A percentile compares a stretch with the other conserved stretches of the same genome.
These are phyloP conservation scores for Scaptomyza montana DNA, from an alignment of 1,140 invertebrate genomes.

Conservation along the genomic window DNA sequence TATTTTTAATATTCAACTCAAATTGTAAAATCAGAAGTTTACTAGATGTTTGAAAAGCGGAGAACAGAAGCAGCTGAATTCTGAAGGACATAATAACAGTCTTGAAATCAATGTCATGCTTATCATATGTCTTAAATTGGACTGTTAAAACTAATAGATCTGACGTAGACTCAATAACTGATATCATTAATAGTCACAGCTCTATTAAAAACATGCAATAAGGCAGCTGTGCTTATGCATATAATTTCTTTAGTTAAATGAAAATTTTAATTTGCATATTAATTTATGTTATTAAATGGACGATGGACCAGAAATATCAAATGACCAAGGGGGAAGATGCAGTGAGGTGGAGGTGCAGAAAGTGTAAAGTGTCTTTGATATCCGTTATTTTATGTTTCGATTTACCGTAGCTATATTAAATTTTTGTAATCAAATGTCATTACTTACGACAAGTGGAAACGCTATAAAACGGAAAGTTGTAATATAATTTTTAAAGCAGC, in stretches of 20 bases:
- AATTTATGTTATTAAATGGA: constrained; percentile 61
- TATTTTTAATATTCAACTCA: neutral
- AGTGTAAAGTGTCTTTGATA: constrained; percentile 2
- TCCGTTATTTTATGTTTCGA: constrained; percentile 28
- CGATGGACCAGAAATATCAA: constrained; percentile 10
- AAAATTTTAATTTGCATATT: constrained; percentile 69
- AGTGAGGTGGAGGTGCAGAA: neutral
- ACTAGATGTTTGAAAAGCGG: no score
- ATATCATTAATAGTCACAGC: neutral
- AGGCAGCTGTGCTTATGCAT: constrained; percentile 24
- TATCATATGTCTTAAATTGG: neutral
- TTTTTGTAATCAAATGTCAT: constrained; percentile 76
- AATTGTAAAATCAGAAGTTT: constrained; percentile 17
- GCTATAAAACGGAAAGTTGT: no score
- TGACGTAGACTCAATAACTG: neutral
- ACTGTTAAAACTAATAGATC: neutral
- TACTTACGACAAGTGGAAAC: no score
- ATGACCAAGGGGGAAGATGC: neutral
- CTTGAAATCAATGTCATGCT: neutral
- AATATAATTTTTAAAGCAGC: no score
- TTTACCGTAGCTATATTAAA: constrained; percentile 46
- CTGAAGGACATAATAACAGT: neutral
- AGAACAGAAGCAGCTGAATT: neutral
- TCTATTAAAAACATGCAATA: constrained; percentile 4
- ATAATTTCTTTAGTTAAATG: constrained; percentile 50